Evolutionary conservation across 92 coral and sea anemone species (phyloP), one percentile per base, ranked within the genome.

Genomic region (Galaxea fascicularis): DNA sequence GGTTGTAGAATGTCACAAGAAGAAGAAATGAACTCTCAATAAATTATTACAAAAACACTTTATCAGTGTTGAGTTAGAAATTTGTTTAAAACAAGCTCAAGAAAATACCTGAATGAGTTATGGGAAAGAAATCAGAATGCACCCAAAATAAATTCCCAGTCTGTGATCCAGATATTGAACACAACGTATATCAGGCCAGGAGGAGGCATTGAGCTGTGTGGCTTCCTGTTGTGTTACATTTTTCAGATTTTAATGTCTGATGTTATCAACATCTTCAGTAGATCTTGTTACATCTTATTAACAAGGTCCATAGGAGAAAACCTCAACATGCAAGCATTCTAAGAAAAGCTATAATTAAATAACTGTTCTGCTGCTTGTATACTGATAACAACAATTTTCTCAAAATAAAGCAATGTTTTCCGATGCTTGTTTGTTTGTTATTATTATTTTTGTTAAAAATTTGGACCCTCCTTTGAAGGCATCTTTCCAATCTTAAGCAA

Each of bases 121-220:
- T 9, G 14, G 56, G 59, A 59, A 31, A 26, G n/a, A 71, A 20
- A 26, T 56, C 54, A n/a, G 57, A 71, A 12, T 82, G 53, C 44
- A 57, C 77, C 27, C 8, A 3, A 1, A 18, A 56, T 7, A 71
- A 46, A 17, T 15, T 56, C 28, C 25, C 67, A 41, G 13, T 49
- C 44, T 71, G 22, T 59, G n/a, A 58, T 28, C 58, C 86, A 82
- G 86, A 82, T 82, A 82, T 44, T 82, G 73, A 20, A 28, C n/a
- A 35, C 41, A 35, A 35, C 41, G 35, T 54, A 69, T 21, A 22
- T 14, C 26, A 35, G 22, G 59, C 65, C 11, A 27, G 47, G 11
- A 51, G 51, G 14, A n/a, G 49, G 21, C 64, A 59, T 68, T 49
- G 65, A 54, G 65, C 44, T 22, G 15, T 7, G 58, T 53, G 18